phyloP scores from a whole-genome alignment of 2,113 vertebrate genomes.

The Rhombomys opimus region DNA sequence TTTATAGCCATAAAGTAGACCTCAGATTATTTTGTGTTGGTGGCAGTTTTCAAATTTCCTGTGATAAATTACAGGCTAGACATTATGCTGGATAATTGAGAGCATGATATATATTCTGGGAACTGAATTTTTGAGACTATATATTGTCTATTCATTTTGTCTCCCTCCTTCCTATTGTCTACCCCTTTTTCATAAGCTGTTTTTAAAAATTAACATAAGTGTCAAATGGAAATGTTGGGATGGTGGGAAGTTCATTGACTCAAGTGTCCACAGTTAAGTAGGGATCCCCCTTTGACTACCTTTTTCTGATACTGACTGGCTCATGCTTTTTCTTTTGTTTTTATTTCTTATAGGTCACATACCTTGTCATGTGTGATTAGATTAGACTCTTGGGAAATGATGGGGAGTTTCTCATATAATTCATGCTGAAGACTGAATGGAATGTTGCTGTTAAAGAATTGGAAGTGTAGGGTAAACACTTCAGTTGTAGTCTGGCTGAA shows the following conservation, averaged over 20 bases:
- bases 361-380: background rate
- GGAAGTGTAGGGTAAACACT: slow-evolving; percentile 41
- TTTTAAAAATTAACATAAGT: background rate
- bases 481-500: slow-evolving; percentile 19
- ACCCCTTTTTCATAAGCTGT: background rate
- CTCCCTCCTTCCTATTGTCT: background rate
- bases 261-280: background rate
- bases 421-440: background rate
- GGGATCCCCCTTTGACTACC: background rate
- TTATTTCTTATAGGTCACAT: slow-evolving; percentile 24
- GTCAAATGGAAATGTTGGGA: background rate
- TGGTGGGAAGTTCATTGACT: background rate
- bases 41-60: slow-evolving; percentile 42
- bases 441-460: slow-evolving; percentile 36
- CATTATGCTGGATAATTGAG: slow-evolving; percentile 17
- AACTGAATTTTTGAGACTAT: slow-evolving; percentile 13
- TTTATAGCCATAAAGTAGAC: slow-evolving; percentile 24
- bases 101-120: slow-evolving; percentile 19
- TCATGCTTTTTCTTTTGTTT: slow-evolving; percentile 7
- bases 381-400: background rate
- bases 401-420: slow-evolving; percentile 46
- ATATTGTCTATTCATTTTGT: background rate
- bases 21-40: slow-evolving; percentile 11
- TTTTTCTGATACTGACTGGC: background rate
- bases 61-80: slow-evolving; percentile 20